These are phyloP conservation scores for Drosophila fulvimacula DNA, from an alignment of 2,888 invertebrate genomes.

Conservation along the genomic window DNA sequence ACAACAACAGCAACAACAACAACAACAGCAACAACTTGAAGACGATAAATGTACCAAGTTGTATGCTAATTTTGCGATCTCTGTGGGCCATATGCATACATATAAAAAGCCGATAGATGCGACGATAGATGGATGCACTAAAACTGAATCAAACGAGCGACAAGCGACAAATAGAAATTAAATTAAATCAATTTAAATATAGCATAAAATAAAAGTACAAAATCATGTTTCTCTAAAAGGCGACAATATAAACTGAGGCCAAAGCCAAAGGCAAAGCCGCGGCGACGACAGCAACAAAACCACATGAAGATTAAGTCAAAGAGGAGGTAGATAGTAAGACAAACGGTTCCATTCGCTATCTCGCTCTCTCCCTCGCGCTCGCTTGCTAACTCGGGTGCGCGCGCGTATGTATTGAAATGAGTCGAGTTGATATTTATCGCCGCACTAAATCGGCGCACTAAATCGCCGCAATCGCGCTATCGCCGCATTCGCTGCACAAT, in stretches of 20 bases:
- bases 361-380: neutral
- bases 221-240: constrained; percentile 71
- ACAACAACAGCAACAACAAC: constrained; percentile 23
- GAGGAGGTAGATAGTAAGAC: constrained; percentile 6
- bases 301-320: constrained; percentile 14
- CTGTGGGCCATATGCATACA: constrained; percentile 22
- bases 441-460: constrained; percentile 58
- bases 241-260: constrained; percentile 25
- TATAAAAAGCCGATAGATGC: constrained; percentile 20
- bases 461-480: constrained; percentile 55
- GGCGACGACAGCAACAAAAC: constrained; percentile 7
- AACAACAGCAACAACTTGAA: constrained; percentile 1
- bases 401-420: constrained; percentile 32
- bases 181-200: constrained; percentile 73
- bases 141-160: constrained; percentile 34
- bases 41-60: constrained; percentile 48
- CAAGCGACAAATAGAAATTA: constrained; percentile 56
- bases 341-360: constrained; percentile 4
- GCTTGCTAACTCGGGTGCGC: neutral
- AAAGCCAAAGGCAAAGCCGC: neutral
- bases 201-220: constrained; percentile 72
- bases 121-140: constrained; percentile 24
- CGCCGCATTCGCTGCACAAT: constrained; percentile 61
- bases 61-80: constrained; percentile 58
- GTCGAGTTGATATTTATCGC: constrained; percentile 64